Percentiles rank a stretch among this genome's conserved stretches.
Conservation (phyloP, 1,140 invertebrate species). For the Daktulosphaira vitifoliae region DNA sequence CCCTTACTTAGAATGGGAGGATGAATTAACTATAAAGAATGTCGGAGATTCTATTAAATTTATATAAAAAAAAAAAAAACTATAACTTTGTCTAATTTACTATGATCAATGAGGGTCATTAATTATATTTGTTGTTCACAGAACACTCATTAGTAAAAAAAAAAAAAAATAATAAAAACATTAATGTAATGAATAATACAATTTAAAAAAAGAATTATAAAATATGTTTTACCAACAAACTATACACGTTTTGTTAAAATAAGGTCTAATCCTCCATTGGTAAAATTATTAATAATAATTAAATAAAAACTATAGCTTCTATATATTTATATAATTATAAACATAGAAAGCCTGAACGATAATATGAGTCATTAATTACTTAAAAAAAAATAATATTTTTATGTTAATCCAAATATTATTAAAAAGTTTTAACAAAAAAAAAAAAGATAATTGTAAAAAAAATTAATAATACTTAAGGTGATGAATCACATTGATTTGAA, state of each 20-base stretch:
- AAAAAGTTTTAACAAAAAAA: slow-evolving; percentile 26
- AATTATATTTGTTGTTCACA: not conserved
- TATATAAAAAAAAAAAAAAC: too few species aligned
- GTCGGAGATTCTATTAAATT: slow-evolving; percentile 15
- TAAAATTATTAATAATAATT: slow-evolving; percentile 29
- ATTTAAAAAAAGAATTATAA: slow-evolving; percentile 4
- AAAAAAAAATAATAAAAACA: too few species aligned
- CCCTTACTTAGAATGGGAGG: not conserved
- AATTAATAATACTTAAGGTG: slow-evolving; percentile 28
- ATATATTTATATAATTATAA: too few species aligned
- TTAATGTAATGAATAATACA: slow-evolving; percentile 16
- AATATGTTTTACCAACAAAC: not conserved
- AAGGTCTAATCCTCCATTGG: slow-evolving; percentile 33
- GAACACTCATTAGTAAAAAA: too few species aligned
- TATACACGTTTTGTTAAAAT: not conserved
- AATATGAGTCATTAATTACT: slow-evolving; percentile 13
- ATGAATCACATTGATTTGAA: slow-evolving; percentile 1
- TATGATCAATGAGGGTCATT: not conserved
- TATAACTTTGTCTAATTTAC: not conserved
- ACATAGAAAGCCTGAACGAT: slow-evolving; percentile 20
- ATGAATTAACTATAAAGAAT: not conserved
- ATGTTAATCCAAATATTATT: slow-evolving; percentile 17
- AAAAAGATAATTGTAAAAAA: slow-evolving; percentile 9
- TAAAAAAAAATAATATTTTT: slow-evolving; percentile 30
- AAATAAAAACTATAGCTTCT: not conserved